Conservation (phyloP, 2,113 vertebrate species). For the Lophius piscatorius region DNA sequence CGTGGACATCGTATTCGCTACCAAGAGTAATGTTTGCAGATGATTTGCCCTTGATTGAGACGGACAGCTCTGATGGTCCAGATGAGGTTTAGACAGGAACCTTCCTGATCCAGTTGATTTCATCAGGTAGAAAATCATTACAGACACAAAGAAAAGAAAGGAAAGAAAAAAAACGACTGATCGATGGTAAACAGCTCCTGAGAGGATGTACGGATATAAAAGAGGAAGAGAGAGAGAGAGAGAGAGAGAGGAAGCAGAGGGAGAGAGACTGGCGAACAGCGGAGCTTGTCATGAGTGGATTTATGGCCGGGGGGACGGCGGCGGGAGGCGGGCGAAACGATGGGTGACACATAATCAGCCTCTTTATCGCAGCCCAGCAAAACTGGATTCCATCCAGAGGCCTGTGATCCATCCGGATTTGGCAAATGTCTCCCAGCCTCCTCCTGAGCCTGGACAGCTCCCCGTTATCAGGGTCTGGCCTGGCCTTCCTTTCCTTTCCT, state of each 20-base stretch:
- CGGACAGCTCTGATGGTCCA: constrained; percentile 19
- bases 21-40: neutral
- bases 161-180: too few relatives aligned
- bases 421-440: constrained; percentile 71
- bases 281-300: constrained; percentile 68
- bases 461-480: constrained; percentile 68
- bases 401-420: constrained; percentile 79
- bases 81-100: constrained; percentile 16
- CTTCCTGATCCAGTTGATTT: constrained; percentile 12
- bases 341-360: constrained; percentile 76
- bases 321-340: constrained; percentile 62
- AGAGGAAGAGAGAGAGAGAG: constrained; percentile 23
- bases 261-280: constrained; percentile 55
- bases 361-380: constrained; percentile 80
- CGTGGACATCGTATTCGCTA: too few relatives aligned
- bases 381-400: constrained; percentile 79
- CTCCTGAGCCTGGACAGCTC: constrained; percentile 63
- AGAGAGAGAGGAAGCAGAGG: constrained; percentile 36
- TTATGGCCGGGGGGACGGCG: constrained; percentile 67
- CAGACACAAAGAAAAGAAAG: too few relatives aligned
- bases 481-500: constrained; percentile 61
- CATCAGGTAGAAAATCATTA: constrained; percentile 24
- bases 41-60: constrained; percentile 1
- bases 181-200: too few relatives aligned
- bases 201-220: constrained; percentile 37